A percentile compares a stretch with the other conserved stretches of the same genome.
phyloP scores from a whole-genome alignment of 2,888 invertebrate genomes.

The Rhyacophila evoluta region DNA sequence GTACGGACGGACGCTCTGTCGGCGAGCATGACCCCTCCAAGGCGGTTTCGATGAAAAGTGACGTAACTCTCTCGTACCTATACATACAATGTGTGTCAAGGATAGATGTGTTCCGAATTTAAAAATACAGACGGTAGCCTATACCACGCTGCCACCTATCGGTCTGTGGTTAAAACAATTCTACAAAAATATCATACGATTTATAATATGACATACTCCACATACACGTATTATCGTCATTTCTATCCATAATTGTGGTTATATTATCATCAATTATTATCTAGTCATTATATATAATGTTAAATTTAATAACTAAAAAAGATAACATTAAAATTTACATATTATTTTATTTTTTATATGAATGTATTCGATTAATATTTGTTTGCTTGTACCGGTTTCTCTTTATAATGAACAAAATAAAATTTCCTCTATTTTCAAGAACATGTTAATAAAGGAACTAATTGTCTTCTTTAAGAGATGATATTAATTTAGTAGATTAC shows the following conservation, averaged over 20 bases:
- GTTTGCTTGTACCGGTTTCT: no score
- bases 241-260: neutral
- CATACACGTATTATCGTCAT: neutral
- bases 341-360: no score
- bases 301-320: no score
- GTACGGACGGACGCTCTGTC: neutral
- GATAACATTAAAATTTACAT: no score
- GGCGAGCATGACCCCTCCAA: slow-evolving; percentile 22
- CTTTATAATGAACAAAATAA: no score
- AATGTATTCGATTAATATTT: no score
- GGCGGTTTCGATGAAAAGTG: neutral
- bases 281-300: no score
- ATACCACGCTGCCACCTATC: neutral
- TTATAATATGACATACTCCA: no score
- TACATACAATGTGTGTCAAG: neutral
- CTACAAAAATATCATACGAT: neutral
- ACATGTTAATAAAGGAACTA: no score
- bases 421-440: no score
- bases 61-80: neutral
- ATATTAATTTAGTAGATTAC: no score
- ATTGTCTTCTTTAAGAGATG: no score
- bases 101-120: slow-evolving; percentile 22
- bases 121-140: neutral
- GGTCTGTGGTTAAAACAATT: neutral
- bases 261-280: neutral